These are phyloP conservation scores for Acanthaster planci DNA, from an alignment of 35 echinoderm and acorn worm genomes.

Conservation along the genomic window DNA sequence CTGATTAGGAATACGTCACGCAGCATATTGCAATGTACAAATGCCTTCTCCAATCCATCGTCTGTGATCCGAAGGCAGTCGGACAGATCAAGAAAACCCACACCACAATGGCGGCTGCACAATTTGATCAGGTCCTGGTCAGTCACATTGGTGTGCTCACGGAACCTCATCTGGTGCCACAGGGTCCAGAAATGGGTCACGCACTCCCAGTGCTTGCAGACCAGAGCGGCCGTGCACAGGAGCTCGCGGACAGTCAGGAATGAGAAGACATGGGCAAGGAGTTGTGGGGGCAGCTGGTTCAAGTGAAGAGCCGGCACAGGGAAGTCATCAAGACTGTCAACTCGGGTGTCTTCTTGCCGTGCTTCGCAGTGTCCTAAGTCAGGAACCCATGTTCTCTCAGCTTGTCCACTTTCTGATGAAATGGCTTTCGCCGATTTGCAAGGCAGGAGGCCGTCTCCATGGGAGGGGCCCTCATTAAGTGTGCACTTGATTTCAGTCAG, in stretches of 20 bases:
- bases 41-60: slow-evolving; percentile 1
- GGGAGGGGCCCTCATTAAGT: background rate
- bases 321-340: no score
- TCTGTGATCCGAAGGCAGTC: slow-evolving; percentile 8
- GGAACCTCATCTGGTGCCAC: slow-evolving; percentile 25
- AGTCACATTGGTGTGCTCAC: background rate
- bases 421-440: background rate
- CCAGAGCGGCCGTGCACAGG: slow-evolving; percentile 24
- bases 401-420: background rate
- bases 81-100: background rate
- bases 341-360: no score
- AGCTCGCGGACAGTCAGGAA: slow-evolving; percentile 30
- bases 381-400: no score
- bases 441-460: background rate
- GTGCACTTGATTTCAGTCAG: background rate
- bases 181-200: slow-evolving; percentile 20
- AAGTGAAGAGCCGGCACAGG: background rate
- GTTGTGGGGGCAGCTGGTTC: slow-evolving; percentile 25
- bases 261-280: slow-evolving; percentile 38
- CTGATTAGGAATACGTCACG: slow-evolving; percentile 9
- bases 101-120: background rate
- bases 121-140: slow-evolving; percentile 19
- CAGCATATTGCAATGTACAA: background rate
- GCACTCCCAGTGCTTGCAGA: slow-evolving; percentile 35
- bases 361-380: no score